Evolutionary conservation across 2,113 vertebrate genomes (phyloP).

Genomic region (Sinocyclocheilus anshuiensis): DNA sequence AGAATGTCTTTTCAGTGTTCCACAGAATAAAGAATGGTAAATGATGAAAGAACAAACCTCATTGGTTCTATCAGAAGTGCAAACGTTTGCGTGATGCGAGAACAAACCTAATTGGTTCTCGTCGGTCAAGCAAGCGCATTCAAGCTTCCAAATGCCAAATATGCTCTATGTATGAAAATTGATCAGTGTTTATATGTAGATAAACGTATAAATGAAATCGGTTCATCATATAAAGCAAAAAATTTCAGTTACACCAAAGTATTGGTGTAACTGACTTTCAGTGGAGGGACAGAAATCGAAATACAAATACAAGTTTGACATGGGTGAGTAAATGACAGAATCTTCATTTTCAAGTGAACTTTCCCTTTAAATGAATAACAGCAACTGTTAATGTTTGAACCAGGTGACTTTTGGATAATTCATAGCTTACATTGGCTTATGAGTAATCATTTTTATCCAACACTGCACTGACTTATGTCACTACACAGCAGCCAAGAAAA

Average conservation of each 20-base stretch:
- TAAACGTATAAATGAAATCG: neutral
- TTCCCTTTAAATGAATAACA: neutral
- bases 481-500: neutral
- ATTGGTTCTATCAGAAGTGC: neutral
- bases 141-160: neutral
- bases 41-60: neutral
- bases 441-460: constrained; percentile 1
- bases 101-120: neutral
- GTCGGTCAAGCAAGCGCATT: neutral
- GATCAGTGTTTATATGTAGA: neutral
- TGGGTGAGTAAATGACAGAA: neutral
- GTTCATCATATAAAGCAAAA: neutral
- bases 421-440: neutral
- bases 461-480: neutral
- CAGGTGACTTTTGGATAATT: neutral
- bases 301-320: neutral
- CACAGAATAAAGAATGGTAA: neutral
- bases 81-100: neutral
- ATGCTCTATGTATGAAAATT: too few relatives aligned
- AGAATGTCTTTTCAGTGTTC: neutral
- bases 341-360: neutral
- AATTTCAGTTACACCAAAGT: too few relatives aligned
- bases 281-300: neutral
- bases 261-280: neutral
- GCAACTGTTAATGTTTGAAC: neutral